Evolutionary conservation across 1,140 invertebrate species (phyloP).

Genomic region (Drosophila littoralis): DNA sequence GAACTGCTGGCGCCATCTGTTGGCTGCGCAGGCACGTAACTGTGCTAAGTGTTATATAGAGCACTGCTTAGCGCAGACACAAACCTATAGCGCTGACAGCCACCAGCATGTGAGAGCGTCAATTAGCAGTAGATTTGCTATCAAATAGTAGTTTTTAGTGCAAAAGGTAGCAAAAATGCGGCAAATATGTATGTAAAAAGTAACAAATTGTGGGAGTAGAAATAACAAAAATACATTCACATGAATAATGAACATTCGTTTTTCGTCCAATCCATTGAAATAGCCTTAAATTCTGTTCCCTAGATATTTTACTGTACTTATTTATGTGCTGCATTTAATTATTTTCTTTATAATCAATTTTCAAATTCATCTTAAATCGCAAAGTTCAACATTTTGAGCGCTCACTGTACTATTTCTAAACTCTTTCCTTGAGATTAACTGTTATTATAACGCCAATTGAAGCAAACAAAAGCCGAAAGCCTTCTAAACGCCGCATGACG

Average conservation of each 20-base stretch:
- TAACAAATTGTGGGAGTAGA: constrained; percentile 1
- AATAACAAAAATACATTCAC: constrained; percentile 9
- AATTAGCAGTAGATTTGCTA: constrained; percentile 16
- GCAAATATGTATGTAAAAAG: not conserved
- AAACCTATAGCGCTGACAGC: constrained; percentile 31
- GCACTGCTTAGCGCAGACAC: constrained; percentile 27
- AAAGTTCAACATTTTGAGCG: too few species aligned
- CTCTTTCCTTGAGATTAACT: not conserved
- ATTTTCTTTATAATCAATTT: too few species aligned
- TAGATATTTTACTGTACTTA: too few species aligned
- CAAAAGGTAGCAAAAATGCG: too few species aligned
- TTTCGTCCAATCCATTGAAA: too few species aligned
- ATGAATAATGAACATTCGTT: too few species aligned
- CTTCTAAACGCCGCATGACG: constrained; percentile 10
- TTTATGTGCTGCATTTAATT: too few species aligned
- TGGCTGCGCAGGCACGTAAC: constrained; percentile 3
- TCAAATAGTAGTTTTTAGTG: not conserved
- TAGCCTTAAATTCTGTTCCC: too few species aligned
- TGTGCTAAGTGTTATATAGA: constrained; percentile 42
- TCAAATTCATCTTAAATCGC: too few species aligned
- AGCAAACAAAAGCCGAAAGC: constrained; percentile 4
- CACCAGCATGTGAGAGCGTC: not conserved
- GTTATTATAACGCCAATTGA: not conserved
- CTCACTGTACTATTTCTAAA: not conserved
- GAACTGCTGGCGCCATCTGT: constrained; percentile 58